Percentiles rank a stretch among this genome's conserved stretches.
These are phyloP conservation scores for Brachyopa scutellaris DNA, from an alignment of 2,888 invertebrate genomes.

Conservation along the genomic window DNA sequence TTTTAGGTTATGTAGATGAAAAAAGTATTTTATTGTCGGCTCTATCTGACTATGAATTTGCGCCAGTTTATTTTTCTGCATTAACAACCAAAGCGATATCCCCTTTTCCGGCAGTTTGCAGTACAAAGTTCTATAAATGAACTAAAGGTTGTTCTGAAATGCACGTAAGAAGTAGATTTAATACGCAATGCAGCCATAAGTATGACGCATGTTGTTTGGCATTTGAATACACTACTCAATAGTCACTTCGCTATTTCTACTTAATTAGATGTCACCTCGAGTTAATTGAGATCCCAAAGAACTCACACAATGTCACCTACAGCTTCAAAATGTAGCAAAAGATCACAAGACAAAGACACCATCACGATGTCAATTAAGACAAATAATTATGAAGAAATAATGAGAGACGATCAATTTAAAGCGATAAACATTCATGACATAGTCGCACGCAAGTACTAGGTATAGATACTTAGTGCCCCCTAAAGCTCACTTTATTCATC, in stretches of 20 bases:
- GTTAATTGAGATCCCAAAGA: not conserved
- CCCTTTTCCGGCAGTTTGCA: too few relatives aligned
- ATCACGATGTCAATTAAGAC: slow-evolving; percentile 43
- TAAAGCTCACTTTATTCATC: not conserved
- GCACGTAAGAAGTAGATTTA: too few relatives aligned
- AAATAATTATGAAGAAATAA: slow-evolving; percentile 40
- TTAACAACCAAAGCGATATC: too few relatives aligned
- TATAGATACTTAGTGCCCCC: not conserved
- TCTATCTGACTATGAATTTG: too few relatives aligned
- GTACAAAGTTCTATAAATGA: too few relatives aligned
- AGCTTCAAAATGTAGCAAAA: slow-evolving; percentile 1
- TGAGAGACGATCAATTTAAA: slow-evolving; percentile 49
- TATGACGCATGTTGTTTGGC: too few relatives aligned
- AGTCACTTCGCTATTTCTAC: not conserved
- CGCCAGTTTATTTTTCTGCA: too few relatives aligned
- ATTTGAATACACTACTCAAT: too few relatives aligned
- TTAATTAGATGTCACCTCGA: not conserved
- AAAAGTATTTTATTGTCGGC: too few relatives aligned
- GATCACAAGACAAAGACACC: slow-evolving; percentile 23
- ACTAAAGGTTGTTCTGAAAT: too few relatives aligned
- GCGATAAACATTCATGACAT: slow-evolving; percentile 13
- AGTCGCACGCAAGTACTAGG: slow-evolving; percentile 38
- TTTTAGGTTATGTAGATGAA: too few relatives aligned
- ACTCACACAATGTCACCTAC: not conserved
- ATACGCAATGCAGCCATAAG: too few relatives aligned